phyloP scores from a whole-genome alignment of 2,888 invertebrate species.

The Pristionchus mayeri region DNA sequence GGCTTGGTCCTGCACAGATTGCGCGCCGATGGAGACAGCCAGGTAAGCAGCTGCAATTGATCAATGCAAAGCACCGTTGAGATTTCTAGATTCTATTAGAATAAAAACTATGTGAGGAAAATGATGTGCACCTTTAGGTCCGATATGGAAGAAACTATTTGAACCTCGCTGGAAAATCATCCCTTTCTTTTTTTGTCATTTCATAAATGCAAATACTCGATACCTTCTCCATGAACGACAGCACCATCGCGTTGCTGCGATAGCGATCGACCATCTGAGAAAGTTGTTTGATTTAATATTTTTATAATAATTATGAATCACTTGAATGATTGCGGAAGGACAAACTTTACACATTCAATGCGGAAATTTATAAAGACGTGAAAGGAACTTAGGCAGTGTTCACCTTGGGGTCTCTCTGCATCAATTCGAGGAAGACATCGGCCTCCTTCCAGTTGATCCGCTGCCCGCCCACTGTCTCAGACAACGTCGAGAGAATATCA shows the following conservation, averaged over 20 bases:
- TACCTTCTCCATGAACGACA: conserved; percentile 41
- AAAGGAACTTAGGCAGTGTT: background rate
- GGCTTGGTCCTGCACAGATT: conserved; percentile 1
- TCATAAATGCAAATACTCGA: background rate
- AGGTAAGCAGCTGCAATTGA: conserved; percentile 8
- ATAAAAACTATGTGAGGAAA: too few relatives aligned
- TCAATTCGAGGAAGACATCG: background rate
- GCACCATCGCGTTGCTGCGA: conserved; percentile 9
- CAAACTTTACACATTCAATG: too few relatives aligned
- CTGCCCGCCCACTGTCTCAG: background rate
- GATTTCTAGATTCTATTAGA: too few relatives aligned
- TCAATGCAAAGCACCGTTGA: background rate
- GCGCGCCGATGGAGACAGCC: conserved; percentile 30
- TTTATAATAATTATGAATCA: too few relatives aligned
- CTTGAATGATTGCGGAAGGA: too few relatives aligned
- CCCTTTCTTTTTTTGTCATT: too few relatives aligned
- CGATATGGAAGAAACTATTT: too few relatives aligned
- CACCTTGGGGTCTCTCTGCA: conserved; percentile 20
- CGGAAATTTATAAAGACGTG: too few relatives aligned
- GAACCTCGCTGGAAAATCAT: too few relatives aligned
- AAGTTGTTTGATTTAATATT: background rate
- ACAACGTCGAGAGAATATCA: conserved; percentile 1
- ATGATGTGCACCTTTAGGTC: too few relatives aligned
- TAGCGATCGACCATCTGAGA: conserved; percentile 31
- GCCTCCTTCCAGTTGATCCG: conserved; percentile 32